These are phyloP conservation scores for Argynnis bischoffii DNA, from an alignment of 2,888 invertebrate genomes.

Conservation along the genomic window DNA sequence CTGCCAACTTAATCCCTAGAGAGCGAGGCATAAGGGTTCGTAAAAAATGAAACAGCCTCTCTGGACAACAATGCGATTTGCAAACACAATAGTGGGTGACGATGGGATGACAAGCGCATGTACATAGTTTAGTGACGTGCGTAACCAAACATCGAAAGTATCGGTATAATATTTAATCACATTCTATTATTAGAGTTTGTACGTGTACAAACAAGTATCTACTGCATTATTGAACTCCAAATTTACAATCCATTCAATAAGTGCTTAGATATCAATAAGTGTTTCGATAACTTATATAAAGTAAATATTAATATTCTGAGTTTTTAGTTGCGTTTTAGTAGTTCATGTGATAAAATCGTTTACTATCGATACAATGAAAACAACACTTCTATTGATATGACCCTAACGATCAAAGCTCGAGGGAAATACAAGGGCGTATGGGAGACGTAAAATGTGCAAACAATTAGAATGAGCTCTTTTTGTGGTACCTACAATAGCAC, in stretches of 20 bases:
- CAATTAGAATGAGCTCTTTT: conserved; percentile 76
- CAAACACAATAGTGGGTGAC: conserved; percentile 51
- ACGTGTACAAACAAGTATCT: conserved; percentile 3
- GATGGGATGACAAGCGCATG: conserved; percentile 38
- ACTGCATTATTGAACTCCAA: background rate
- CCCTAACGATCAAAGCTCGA: conserved; percentile 27
- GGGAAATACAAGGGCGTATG: conserved; percentile 44
- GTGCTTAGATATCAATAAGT: background rate
- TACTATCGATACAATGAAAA: conserved; percentile 22
- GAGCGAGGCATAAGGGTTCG: conserved; percentile 41
- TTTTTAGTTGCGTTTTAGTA: background rate
- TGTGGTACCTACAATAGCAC: conserved; percentile 68
- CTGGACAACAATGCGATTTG: conserved; percentile 56
- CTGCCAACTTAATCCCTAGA: conserved; percentile 47
- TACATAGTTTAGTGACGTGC: conserved; percentile 43
- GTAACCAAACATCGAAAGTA: conserved; percentile 46
- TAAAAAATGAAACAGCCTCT: conserved; percentile 58
- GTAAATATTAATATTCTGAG: no score
- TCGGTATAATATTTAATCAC: conserved; percentile 3
- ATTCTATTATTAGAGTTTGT: background rate
- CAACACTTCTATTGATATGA: conserved; percentile 27
- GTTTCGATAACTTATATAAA: no score
- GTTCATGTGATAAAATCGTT: background rate
- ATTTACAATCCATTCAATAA: conserved; percentile 2
- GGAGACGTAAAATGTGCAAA: conserved; percentile 77